These are phyloP conservation scores for western clawed frog (Xenopus tropicalis) DNA, from an alignment of 2,113 vertebrate species.

Conservation along the genomic window UCB_Xtro_10.0 CM004443.2:23586001-23586500, in stretches of 20 bases:
- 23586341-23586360: background rate
- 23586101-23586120: slow-evolving; percentile 20
- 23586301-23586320: background rate
- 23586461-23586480: too few species aligned
- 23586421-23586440: too few species aligned
- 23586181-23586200: slow-evolving; percentile 5
- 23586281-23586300: background rate
- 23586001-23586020: too few species aligned
- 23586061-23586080: slow-evolving; percentile 2
- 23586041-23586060: background rate
- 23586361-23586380: too few species aligned
- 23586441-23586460: too few species aligned
- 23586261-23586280: background rate
- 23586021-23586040: background rate
- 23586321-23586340: background rate
- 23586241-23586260: slow-evolving; percentile 9
- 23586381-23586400: too few species aligned
- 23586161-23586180: slow-evolving; percentile 7
- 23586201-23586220: background rate
- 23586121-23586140: slow-evolving; percentile 27
- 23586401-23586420: too few species aligned
- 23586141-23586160: slow-evolving; percentile 31
- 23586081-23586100: background rate
- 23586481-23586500: too few species aligned
- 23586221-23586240: slow-evolving; percentile 22